Conservation (phyloP, 2,888 invertebrate species). For the Incurvaria masculella region DNA sequence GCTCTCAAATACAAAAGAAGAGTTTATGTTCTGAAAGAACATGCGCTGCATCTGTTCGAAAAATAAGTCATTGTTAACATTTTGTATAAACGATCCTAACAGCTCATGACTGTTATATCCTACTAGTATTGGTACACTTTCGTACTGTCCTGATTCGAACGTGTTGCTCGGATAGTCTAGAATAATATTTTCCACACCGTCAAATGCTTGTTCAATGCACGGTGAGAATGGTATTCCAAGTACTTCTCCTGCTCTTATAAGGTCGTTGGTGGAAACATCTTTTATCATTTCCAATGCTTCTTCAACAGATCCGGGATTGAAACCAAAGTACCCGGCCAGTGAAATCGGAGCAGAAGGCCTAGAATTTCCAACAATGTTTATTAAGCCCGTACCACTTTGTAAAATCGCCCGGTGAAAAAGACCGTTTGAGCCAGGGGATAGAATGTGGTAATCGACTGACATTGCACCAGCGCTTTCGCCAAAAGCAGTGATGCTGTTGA, state of each 20-base stretch:
- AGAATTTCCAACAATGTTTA: slow-evolving; percentile 19
- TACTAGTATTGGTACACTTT: slow-evolving; percentile 23
- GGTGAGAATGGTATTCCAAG: slow-evolving; percentile 22
- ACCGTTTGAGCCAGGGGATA: slow-evolving; percentile 21
- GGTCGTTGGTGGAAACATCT: slow-evolving; percentile 17
- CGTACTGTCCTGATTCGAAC: slow-evolving; percentile 5
- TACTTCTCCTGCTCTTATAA: slow-evolving; percentile 21
- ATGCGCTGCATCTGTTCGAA: background rate
- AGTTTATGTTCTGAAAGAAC: background rate
- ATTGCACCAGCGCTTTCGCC: slow-evolving; percentile 75
- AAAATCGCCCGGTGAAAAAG: slow-evolving; percentile 26
- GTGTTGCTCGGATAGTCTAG: slow-evolving; percentile 20
- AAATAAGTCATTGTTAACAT: background rate
- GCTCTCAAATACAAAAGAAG: background rate
- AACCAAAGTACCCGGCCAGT: slow-evolving; percentile 24
- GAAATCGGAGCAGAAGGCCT: slow-evolving; percentile 22
- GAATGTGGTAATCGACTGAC: slow-evolving; percentile 28
- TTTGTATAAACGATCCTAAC: too few species aligned
- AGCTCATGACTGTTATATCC: slow-evolving; percentile 30
- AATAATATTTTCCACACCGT: slow-evolving; percentile 25
- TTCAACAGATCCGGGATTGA: slow-evolving; percentile 16
- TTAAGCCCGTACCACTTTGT: slow-evolving; percentile 27
- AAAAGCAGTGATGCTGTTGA: slow-evolving; percentile 71
- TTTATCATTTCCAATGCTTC: slow-evolving; percentile 24
- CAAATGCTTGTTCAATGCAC: slow-evolving; percentile 28